Conservation (phyloP, 2,797 vertebrate genomes). For the Hydrocynus forskahlii region DNA sequence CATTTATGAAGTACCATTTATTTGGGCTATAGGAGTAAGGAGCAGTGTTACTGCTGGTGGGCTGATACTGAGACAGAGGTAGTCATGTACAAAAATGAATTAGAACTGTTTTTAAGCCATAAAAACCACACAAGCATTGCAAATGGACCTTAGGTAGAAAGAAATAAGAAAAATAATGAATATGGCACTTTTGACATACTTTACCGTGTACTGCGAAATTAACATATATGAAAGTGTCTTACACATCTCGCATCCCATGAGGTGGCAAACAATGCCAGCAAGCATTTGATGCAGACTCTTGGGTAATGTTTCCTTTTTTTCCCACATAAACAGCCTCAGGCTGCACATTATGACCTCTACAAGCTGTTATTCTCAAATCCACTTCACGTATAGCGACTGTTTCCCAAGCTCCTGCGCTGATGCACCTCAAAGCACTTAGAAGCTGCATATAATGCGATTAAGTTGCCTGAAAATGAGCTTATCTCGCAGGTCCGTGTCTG, state of each 20-base stretch:
- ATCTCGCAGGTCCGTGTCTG: conserved; percentile 84
- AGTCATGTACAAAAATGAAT: too few species aligned
- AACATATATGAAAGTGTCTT: not conserved
- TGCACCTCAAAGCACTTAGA: conserved; percentile 8
- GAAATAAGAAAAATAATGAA: too few species aligned
- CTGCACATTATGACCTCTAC: not conserved
- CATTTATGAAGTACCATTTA: too few species aligned
- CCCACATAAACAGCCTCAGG: not conserved
- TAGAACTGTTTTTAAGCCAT: too few species aligned
- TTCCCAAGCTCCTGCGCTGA: not conserved
- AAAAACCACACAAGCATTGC: too few species aligned
- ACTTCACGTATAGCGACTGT: conserved; percentile 3
- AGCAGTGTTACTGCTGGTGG: too few species aligned
- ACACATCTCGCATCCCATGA: not conserved
- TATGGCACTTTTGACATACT: too few species aligned
- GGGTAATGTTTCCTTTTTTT: not conserved
- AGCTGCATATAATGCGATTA: conserved; percentile 11
- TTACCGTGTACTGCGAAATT: too few species aligned
- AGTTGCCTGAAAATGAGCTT: conserved; percentile 21
- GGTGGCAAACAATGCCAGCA: not conserved
- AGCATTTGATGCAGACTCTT: conserved; percentile 1
- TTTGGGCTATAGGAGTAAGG: too few species aligned
- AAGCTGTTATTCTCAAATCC: conserved; percentile 8
- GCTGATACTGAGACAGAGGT: too few species aligned
- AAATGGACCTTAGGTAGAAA: too few species aligned